Evolutionary conservation across 2,888 invertebrate genomes (phyloP).

Genomic region (Thymelicus sylvestris): DNA sequence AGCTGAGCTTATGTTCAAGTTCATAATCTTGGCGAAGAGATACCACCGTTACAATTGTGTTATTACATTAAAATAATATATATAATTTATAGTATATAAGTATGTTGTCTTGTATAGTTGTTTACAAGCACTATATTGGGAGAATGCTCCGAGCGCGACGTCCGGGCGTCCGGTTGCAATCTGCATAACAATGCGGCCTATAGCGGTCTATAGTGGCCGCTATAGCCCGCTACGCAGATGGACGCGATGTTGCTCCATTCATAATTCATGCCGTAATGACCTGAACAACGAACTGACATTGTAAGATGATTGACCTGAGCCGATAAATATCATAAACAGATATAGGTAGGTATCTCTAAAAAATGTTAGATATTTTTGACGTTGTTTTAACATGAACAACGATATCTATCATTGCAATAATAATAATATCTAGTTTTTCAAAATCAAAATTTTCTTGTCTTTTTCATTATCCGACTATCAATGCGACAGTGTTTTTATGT

Average conservation of each 20-base stretch:
- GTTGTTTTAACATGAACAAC: too few species aligned
- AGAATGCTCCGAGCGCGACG: constrained; percentile 56
- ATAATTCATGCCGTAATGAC: constrained; percentile 82
- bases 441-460: too few species aligned
- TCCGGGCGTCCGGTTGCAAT: constrained; percentile 75
- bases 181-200: constrained; percentile 80
- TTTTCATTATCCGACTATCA: too few species aligned
- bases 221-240: constrained; percentile 63
- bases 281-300: constrained; percentile 48
- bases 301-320: constrained; percentile 45
- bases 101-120: constrained; percentile 51
- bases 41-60: too few species aligned
- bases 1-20: too few species aligned
- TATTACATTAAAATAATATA: too few species aligned
- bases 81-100: constrained; percentile 29
- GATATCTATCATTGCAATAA: too few species aligned
- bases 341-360: too few species aligned
- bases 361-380: too few species aligned
- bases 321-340: not conserved
- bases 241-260: constrained; percentile 78
- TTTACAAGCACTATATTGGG: constrained; percentile 68
- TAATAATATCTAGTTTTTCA: too few species aligned
- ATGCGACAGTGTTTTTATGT: too few species aligned
- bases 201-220: constrained; percentile 52
- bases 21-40: too few species aligned